Percentiles rank a stretch among this genome's conserved stretches.
These are phyloP conservation scores for Ameiurus melas DNA, from an alignment of 2,113 vertebrate genomes.

Conservation along the genomic window DNA sequence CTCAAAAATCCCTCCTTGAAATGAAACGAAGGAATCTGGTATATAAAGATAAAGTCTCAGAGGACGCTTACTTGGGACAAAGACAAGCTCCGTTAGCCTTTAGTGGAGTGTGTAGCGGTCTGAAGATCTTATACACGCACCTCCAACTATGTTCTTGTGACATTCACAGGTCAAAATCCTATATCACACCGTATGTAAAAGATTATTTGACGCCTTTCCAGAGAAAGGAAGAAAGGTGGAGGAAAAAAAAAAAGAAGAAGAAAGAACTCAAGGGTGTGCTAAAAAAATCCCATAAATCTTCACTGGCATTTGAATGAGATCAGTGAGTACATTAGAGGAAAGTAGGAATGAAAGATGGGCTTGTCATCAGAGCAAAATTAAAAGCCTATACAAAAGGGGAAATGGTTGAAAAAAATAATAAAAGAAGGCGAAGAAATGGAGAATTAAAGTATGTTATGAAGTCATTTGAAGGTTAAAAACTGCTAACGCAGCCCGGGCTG, in stretches of 20 bases:
- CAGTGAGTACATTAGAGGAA: constrained; percentile 20
- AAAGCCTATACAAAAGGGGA: neutral
- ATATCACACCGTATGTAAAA: constrained; percentile 16
- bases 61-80: constrained; percentile 16
- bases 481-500: neutral
- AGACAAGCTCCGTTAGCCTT: constrained; percentile 24
- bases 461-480: constrained; percentile 28
- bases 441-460: constrained; percentile 8
- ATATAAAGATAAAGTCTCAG: constrained; percentile 26
- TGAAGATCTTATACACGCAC: neutral
- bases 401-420: neutral
- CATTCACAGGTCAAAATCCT: constrained; percentile 36
- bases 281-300: constrained; percentile 39
- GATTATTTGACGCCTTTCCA: neutral
- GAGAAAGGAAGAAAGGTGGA: neutral
- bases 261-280: constrained; percentile 10
- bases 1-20: neutral
- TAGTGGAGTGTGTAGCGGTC: constrained; percentile 10
- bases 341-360: constrained; percentile 19
- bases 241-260: neutral
- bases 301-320: constrained; percentile 37
- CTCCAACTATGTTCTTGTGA: neutral
- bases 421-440: neutral
- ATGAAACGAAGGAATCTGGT: neutral
- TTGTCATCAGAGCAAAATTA: constrained; percentile 24